Evolutionary conservation across 2,113 vertebrate species (phyloP), one percentile per base, ranked within the genome.

Genomic region (Acanthochromis polyacanthus): DNA sequence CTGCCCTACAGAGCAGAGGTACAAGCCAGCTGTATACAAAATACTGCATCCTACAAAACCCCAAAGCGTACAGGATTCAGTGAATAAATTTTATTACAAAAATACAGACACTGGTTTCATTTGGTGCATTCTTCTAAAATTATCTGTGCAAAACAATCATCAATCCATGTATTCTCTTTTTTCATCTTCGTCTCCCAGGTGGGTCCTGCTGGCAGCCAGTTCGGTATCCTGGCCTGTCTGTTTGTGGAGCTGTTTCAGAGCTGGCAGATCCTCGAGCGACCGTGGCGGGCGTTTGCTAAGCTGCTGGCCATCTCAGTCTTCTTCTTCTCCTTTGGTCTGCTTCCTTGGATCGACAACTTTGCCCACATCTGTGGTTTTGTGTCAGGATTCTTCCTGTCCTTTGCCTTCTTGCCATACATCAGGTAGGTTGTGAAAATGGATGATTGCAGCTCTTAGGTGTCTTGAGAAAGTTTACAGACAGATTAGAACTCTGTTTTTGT

Each of bases 181-280:
- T 56, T 36, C 43, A 6, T 50, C 19, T 10, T 10, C 32, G 3
- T 43, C 0, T 22, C n/a, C n/a, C 92, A 99, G 98, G 98, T 99
- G 76, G 98, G 98, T 80, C 98, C 98, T 0, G 98, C 98, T 0
- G 98, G 98, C 82, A 98, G 97, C 46, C 98, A 99, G 96, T 99
- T 99, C 4, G 98, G 98, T 77, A 97, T 99, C 92, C 93, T 99
- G 92, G 98, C 98, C 77, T 99, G 98, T 85, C 96, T 99, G 72
- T 99, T 99, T 16, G 98, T 99, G 95, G 98, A 99, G 92, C 96
- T 99, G 64, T 97, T 99, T 89, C 98, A 99, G 95, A 99, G 98
- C 87, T 99, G 98, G 98, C 97, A 97, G 95, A 98, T 99, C 93
- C 96, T 99, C 45, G 98, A 97, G 1, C 93, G 96, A 73, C 98